Conservation (phyloP, 2,113 vertebrate species). For the Podarcis raffonei region DNA sequence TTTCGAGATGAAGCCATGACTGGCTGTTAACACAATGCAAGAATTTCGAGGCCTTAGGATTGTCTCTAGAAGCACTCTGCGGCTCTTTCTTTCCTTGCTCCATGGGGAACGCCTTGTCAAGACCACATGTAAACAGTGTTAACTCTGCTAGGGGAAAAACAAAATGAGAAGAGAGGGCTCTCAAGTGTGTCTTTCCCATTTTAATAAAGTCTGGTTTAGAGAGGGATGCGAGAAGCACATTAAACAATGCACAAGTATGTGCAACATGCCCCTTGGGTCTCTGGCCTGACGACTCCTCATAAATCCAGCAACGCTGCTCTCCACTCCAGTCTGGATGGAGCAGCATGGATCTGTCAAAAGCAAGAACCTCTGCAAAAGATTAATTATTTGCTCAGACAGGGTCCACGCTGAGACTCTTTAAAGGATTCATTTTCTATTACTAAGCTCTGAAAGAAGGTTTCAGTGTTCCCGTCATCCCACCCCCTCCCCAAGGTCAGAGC, state of each 20-base stretch:
- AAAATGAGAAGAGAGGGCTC: constrained; percentile 8
- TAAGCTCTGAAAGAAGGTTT: constrained; percentile 10
- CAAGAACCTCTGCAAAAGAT: constrained; percentile 56
- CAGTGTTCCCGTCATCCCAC: constrained; percentile 12
- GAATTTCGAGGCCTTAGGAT: constrained; percentile 65
- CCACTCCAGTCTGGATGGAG: constrained; percentile 11
- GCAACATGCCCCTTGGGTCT: constrained; percentile 47
- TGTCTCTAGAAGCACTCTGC: constrained; percentile 67
- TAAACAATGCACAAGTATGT: constrained; percentile 66
- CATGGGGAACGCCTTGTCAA: constrained; percentile 63
- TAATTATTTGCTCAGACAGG: constrained; percentile 68
- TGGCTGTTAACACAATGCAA: constrained; percentile 69
- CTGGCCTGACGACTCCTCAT: constrained; percentile 52
- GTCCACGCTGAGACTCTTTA: constrained; percentile 49
- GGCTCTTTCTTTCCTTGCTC: constrained; percentile 66
- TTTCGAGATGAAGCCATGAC: constrained; percentile 56
- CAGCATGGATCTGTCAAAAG: constrained; percentile 51
- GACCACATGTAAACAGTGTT: constrained; percentile 50
- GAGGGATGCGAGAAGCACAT: constrained; percentile 57
- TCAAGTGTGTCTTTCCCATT: constrained; percentile 58
- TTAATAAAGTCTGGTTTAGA: constrained; percentile 68
- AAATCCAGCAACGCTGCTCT: constrained; percentile 59
- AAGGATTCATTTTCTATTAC: constrained; percentile 33
- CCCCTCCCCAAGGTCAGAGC: not conserved
- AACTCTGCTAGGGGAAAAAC: constrained; percentile 64